Evolutionary conservation across 2,888 invertebrate species (phyloP).

Genomic region (Sesia apiformis): DNA sequence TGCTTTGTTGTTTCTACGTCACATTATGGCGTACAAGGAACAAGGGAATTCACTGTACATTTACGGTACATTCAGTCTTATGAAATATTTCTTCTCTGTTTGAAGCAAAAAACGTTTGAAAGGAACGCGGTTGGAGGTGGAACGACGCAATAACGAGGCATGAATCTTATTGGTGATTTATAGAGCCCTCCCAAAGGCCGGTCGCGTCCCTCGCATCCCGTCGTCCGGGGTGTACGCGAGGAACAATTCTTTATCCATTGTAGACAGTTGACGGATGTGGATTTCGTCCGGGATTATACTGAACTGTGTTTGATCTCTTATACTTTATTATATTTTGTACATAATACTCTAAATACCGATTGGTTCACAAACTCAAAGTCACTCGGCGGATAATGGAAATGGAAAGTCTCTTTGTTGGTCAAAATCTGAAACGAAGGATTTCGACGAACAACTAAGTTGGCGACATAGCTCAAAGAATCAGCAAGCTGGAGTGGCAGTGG

Average conservation of each 20-base stretch:
- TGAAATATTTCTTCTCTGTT: background rate
- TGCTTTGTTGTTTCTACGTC: slow-evolving; percentile 25
- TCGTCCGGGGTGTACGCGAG: background rate
- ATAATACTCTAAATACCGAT: too few relatives aligned
- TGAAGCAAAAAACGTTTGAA: background rate
- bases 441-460: too few relatives aligned
- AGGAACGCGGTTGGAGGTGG: slow-evolving; percentile 6
- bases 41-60: background rate
- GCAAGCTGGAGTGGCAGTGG: too few relatives aligned
- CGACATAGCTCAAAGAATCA: too few relatives aligned
- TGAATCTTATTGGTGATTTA: slow-evolving; percentile 55
- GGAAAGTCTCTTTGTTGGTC: too few relatives aligned
- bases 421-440: too few relatives aligned
- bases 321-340: too few relatives aligned
- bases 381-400: too few relatives aligned
- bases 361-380: too few relatives aligned
- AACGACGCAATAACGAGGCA: slow-evolving; percentile 32
- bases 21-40: slow-evolving; percentile 5
- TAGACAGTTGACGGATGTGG: background rate
- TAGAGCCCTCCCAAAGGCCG: slow-evolving; percentile 11
- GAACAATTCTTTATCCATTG: background rate
- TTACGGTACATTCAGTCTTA: background rate
- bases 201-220: slow-evolving; percentile 1
- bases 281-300: background rate
- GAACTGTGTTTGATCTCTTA: background rate